Conservation (phyloP, 2,888 invertebrate genomes). For the Octodonta nipae region DNA sequence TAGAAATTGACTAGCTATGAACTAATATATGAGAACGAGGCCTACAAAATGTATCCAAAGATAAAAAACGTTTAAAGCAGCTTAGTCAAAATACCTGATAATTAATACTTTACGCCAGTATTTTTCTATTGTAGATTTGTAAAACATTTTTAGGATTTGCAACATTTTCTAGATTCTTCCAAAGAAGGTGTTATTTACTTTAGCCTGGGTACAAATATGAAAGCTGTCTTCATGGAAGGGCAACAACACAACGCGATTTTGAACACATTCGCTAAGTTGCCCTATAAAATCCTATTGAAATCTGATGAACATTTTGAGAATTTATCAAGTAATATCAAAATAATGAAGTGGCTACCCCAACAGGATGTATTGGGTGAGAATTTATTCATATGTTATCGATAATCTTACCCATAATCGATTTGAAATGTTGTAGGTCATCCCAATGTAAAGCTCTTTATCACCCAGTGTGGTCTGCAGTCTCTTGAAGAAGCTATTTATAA, state of each 20-base stretch:
- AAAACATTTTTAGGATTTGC: constrained; percentile 13
- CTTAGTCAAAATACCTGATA: too few species aligned
- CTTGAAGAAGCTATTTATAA: constrained; percentile 31
- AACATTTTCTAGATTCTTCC: constrained; percentile 13
- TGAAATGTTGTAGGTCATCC: constrained; percentile 12
- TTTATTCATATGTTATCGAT: too few species aligned
- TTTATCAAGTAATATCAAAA: constrained; percentile 24
- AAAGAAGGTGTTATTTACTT: constrained; percentile 17
- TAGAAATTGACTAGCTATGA: too few species aligned
- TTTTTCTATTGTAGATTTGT: too few species aligned
- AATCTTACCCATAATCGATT: too few species aligned
- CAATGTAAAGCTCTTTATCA: constrained; percentile 12
- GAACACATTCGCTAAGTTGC: background rate
- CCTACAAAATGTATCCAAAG: too few species aligned
- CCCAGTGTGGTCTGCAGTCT: constrained; percentile 27
- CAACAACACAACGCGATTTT: background rate
- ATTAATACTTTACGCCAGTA: too few species aligned
- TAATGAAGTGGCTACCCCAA: constrained; percentile 27
- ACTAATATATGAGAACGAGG: too few species aligned
- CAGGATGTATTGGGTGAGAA: constrained; percentile 23
- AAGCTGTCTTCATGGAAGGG: background rate
- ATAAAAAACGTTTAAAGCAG: too few species aligned
- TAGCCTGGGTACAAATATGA: constrained; percentile 15
- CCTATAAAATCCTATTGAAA: background rate
- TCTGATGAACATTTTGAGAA: constrained; percentile 7